A percentile compares a stretch with the other conserved stretches of the same genome.
phyloP scores from a whole-genome alignment of 2,797 vertebrate species.

The Alca torda region DNA sequence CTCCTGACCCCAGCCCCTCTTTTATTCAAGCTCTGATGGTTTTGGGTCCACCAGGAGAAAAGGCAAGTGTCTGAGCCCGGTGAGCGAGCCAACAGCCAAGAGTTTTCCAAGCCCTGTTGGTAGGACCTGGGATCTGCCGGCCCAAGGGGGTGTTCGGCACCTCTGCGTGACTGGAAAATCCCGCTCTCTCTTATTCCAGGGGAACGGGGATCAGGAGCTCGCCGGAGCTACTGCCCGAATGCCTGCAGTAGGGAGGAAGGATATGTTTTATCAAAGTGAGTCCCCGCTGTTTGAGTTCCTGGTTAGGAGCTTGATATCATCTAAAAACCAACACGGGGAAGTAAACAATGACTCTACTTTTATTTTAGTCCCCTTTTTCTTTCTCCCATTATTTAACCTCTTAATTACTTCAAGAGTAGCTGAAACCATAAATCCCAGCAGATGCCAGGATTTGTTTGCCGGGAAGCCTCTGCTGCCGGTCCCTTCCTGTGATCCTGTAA shows the following conservation, averaged over 20 bases:
- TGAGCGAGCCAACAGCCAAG: background rate
- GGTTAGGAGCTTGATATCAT: slow-evolving; percentile 18
- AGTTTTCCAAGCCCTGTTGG: background rate
- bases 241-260: slow-evolving; percentile 18
- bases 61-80: background rate
- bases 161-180: background rate
- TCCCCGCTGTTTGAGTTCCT: slow-evolving; percentile 59
- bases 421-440: background rate
- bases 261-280: slow-evolving; percentile 32
- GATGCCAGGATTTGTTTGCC: background rate
- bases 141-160: rapidly evolving
- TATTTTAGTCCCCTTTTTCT: background rate
- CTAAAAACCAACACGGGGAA: slow-evolving; percentile 17
- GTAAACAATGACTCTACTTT: slow-evolving; percentile 21
- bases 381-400: background rate
- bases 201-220: background rate
- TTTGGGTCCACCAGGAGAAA: background rate
- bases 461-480: background rate
- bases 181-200: background rate
- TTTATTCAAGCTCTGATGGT: background rate
- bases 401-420: background rate
- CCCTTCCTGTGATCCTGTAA: background rate
- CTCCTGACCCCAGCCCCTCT: background rate
- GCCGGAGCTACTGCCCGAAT: background rate
- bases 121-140: background rate